Percentiles rank a stretch among this genome's conserved stretches.
Conservation (phyloP, 2,113 vertebrate species). For the Aptenodytes patagonicus region DNA sequence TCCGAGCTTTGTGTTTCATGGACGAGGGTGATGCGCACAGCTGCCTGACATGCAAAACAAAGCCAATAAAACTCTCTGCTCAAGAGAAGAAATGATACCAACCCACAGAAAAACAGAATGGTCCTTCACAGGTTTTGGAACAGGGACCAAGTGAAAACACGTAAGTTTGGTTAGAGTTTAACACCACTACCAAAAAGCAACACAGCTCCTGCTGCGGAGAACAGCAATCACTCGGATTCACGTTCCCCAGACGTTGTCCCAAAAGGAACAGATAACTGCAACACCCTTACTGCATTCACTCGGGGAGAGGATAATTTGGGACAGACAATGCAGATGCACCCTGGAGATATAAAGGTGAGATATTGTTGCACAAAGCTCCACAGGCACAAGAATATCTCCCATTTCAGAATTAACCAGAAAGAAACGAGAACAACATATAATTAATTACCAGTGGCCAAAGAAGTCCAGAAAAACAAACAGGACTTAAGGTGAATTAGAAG, state of each 20-base stretch:
- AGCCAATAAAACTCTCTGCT: neutral
- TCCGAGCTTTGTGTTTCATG: neutral
- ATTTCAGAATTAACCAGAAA: neutral
- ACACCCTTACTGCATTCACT: accelerated
- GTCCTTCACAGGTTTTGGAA: neutral
- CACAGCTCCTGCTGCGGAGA: neutral
- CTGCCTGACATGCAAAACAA: accelerated
- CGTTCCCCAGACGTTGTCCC: accelerated
- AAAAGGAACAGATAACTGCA: neutral
- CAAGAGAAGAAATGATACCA: neutral
- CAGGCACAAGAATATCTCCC: neutral
- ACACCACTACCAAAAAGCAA: neutral
- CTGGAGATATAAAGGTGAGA: neutral
- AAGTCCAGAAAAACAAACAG: neutral
- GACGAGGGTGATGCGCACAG: accelerated
- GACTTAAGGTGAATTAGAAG: neutral
- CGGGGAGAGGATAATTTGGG: accelerated
- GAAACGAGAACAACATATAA: neutral
- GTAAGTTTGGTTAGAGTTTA: neutral
- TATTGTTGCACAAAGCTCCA: neutral
- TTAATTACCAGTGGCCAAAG: neutral
- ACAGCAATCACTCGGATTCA: neutral
- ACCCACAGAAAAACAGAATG: accelerated
- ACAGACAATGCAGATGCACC: accelerated
- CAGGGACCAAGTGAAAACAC: neutral